A percentile compares a stretch with the other conserved stretches of the same genome.
Evolutionary conservation across 2,113 vertebrate genomes (phyloP).

Genomic region (Castor canadensis): DNA sequence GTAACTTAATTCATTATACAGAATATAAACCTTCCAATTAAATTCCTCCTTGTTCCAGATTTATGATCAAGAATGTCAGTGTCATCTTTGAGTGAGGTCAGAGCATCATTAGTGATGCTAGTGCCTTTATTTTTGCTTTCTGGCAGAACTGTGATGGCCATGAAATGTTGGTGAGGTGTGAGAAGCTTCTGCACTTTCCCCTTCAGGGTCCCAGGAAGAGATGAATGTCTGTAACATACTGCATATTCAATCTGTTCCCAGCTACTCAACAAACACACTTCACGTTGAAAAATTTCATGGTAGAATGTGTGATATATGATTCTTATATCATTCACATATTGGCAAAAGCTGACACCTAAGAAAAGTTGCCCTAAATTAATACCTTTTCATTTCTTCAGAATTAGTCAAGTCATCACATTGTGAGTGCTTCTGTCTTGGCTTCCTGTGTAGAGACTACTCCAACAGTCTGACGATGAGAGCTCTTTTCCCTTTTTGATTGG

Average conservation of each 20-base stretch:
- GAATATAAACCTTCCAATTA: conserved; percentile 39
- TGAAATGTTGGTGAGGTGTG: background rate
- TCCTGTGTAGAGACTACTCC: background rate
- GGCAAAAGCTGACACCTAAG: background rate
- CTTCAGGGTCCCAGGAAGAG: background rate
- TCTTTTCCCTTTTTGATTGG: background rate
- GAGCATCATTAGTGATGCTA: accelerated
- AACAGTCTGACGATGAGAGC: background rate
- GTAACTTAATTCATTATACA: conserved; percentile 41
- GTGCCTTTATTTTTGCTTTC: background rate
- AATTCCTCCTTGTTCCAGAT: conserved; percentile 1
- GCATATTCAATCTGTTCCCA: background rate
- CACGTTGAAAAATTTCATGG: background rate
- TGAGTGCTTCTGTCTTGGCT: background rate
- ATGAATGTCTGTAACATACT: background rate
- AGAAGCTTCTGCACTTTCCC: background rate
- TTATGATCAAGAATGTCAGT: background rate
- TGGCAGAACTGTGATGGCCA: accelerated
- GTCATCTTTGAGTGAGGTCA: background rate
- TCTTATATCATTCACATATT: background rate
- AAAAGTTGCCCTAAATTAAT: background rate
- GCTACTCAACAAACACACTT: background rate
- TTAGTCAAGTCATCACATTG: background rate
- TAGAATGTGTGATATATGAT: background rate
- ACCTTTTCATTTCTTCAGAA: background rate